phyloP scores from a whole-genome alignment of 2,888 invertebrate genomes.

The Drosophila cognata region DNA sequence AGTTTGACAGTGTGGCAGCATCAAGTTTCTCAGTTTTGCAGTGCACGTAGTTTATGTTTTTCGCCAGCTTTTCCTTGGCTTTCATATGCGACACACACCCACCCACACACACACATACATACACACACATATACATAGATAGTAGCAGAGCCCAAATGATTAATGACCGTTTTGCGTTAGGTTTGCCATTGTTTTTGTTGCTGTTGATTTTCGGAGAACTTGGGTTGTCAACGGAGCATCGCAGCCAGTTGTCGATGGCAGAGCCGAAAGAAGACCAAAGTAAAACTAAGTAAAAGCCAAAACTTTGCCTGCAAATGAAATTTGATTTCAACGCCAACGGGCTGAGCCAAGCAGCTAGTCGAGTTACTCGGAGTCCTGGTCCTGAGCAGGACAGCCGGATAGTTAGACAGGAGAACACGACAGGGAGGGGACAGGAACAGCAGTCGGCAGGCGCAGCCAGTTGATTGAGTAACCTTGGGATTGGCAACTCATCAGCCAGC shows the following conservation, averaged over 20 bases:
- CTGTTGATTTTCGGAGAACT: constrained; percentile 63
- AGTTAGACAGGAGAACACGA: neutral
- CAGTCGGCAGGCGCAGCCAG: constrained; percentile 32
- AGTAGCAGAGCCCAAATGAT: constrained; percentile 72
- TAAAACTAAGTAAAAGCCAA: constrained; percentile 77
- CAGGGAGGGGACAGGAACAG: constrained; percentile 9
- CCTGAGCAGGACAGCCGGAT: constrained; percentile 1
- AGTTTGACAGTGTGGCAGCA: constrained; percentile 53
- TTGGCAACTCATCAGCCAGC: constrained; percentile 60
- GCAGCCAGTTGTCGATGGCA: constrained; percentile 69
- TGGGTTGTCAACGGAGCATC: constrained; percentile 58
- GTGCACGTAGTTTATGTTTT: constrained; percentile 67
- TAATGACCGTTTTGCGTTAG: constrained; percentile 77
- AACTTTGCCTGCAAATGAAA: constrained; percentile 75
- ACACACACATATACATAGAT: constrained; percentile 21
- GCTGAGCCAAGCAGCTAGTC: constrained; percentile 40
- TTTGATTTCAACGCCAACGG: constrained; percentile 74
- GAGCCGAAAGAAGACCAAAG: constrained; percentile 43
- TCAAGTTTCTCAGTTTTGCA: constrained; percentile 31
- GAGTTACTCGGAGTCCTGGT: constrained; percentile 32
- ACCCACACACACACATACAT: constrained; percentile 8
- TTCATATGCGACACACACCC: constrained; percentile 37
- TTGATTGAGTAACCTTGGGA: constrained; percentile 78
- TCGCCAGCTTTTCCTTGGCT: constrained; percentile 31
- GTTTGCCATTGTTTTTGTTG: constrained; percentile 29